phyloP scores from a whole-genome alignment of 2,797 vertebrate species.

The Adrianichthys oophorus region DNA sequence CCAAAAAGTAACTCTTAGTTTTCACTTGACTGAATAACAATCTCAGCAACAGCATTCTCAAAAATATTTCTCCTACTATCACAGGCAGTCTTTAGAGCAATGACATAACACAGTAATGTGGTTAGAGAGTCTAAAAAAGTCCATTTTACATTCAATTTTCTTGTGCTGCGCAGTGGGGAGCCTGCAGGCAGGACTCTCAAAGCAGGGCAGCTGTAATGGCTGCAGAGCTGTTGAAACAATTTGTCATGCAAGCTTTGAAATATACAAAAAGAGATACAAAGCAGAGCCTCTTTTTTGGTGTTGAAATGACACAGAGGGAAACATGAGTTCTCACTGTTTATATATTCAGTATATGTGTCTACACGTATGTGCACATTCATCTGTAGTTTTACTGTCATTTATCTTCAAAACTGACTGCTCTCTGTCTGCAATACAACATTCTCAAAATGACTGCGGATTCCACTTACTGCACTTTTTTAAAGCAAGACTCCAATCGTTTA shows the following conservation, averaged over 20 bases:
- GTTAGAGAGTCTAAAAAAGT: conserved; percentile 43
- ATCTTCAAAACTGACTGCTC: too few relatives aligned
- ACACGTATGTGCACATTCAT: neutral
- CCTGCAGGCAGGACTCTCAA: conserved; percentile 36
- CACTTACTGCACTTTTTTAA: too few relatives aligned
- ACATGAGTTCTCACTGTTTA: neutral
- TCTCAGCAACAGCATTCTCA: conserved; percentile 46
- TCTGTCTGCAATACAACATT: too few relatives aligned
- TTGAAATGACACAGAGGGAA: conserved; percentile 17
- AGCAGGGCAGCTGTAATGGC: conserved; percentile 44
- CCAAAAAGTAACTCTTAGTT: conserved; percentile 39
- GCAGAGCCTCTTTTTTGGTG: conserved; percentile 3
- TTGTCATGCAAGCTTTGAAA: conserved; percentile 45
- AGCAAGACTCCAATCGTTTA: too few relatives aligned
- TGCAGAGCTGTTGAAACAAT: conserved; percentile 46
- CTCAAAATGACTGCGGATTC: too few relatives aligned
- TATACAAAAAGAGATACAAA: conserved; percentile 23
- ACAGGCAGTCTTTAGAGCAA: conserved; percentile 19
- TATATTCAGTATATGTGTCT: neutral
- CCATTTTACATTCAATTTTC: conserved; percentile 58
- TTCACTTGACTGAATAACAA: conserved; percentile 41
- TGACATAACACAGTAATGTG: conserved; percentile 42
- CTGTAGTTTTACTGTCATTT: neutral
- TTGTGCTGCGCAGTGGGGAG: conserved; percentile 23
- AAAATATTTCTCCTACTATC: conserved; percentile 36